phyloP scores from a whole-genome alignment of 2,888 invertebrate species.

The Phengaris alcon region DNA sequence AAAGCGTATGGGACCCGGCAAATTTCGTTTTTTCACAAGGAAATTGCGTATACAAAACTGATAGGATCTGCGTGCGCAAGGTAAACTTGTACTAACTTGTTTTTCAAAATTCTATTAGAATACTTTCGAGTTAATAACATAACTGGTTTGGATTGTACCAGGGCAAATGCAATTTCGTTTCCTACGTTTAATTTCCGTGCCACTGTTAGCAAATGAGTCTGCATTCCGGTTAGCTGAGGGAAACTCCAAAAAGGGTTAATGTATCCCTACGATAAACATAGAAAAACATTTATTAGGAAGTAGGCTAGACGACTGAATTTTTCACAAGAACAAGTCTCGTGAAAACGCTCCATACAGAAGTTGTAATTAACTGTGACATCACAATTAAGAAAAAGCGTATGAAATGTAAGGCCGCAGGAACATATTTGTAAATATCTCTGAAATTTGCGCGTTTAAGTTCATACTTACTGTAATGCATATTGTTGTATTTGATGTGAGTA shows the following conservation, averaged over 20 bases:
- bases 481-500: too few relatives aligned
- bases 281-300: background rate
- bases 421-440: too few relatives aligned
- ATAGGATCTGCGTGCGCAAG: constrained; percentile 35
- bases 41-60: constrained; percentile 37
- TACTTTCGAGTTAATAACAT: constrained; percentile 31
- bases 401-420: too few relatives aligned
- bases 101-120: constrained; percentile 30
- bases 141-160: constrained; percentile 24
- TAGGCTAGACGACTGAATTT: background rate
- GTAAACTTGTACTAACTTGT: constrained; percentile 34
- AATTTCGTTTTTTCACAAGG: constrained; percentile 35
- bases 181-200: constrained; percentile 16
- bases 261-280: background rate
- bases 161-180: constrained; percentile 18
- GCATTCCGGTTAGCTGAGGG: constrained; percentile 6
- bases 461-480: too few relatives aligned
- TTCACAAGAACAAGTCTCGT: too few relatives aligned
- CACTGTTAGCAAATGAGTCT: constrained; percentile 19
- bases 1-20: constrained; percentile 31
- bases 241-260: constrained; percentile 3
- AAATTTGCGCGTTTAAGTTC: too few relatives aligned
- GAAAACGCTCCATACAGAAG: too few relatives aligned
- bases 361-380: too few relatives aligned
- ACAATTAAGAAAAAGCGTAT: too few relatives aligned